A percentile compares a stretch with the other conserved stretches of the same genome.
phyloP scores from a whole-genome alignment of 2,113 vertebrate species.

The Dicaeum eximium region DNA sequence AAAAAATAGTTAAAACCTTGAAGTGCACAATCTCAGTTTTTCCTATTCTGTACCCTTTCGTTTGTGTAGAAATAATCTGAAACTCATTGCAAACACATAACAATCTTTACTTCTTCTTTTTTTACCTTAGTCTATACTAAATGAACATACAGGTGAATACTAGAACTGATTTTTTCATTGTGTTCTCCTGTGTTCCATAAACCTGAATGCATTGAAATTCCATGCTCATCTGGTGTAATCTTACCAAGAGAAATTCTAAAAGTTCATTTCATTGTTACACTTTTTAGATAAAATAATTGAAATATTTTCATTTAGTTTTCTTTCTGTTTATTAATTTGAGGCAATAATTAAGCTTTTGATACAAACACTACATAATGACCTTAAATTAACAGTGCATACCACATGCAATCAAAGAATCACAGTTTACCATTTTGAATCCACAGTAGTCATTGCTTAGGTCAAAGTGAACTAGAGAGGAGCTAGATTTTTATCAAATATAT shows the following conservation, averaged over 20 bases:
- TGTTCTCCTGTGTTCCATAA: neutral
- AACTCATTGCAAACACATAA: neutral
- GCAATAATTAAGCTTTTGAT: neutral
- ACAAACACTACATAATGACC: neutral
- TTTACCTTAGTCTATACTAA: neutral
- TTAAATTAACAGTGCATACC: neutral
- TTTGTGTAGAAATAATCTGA: neutral
- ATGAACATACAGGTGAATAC: neutral
- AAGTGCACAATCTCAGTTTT: neutral
- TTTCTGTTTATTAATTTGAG: neutral
- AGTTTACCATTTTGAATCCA: neutral
- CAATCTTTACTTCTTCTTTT: neutral
- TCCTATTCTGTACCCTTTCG: neutral
- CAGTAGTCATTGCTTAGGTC: neutral
- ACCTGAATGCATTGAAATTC: neutral
- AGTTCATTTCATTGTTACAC: neutral
- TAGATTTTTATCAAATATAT: neutral
- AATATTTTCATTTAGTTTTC: neutral
- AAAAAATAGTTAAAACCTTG: neutral
- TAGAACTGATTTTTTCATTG: neutral
- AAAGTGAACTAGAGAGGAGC: neutral
- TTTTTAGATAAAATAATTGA: neutral
- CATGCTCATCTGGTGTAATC: neutral
- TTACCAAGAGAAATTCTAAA: neutral
- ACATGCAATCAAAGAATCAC: neutral